Base-by-base conservation (phyloP, 2,113 vertebrate species). In the Lonchura striata region DNA sequence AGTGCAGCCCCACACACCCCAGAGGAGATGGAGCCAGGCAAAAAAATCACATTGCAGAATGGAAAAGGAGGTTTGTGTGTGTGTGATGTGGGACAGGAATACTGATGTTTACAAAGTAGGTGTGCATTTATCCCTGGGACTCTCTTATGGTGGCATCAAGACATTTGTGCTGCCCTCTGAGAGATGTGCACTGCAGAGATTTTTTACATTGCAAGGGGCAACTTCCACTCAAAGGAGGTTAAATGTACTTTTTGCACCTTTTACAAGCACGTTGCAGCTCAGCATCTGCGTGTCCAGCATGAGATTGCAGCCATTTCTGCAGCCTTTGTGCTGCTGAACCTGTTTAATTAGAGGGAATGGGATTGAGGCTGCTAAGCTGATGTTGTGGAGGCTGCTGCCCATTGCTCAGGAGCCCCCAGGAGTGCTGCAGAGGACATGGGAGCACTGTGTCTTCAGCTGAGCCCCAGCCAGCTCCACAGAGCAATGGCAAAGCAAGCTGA, bases 261-360 rank as follows among this genome's bases (percentile, higher is more conserved):
- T 39, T n/a, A 11, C 56, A 82, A 77, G 44, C n/a, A 57, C 0
- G 17, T 20, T 85, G 72, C 79, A 75, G 75, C 82, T 92, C 92
- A 87, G 88, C 90, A 94, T 86, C 94, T 96, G 93, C 4, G 44
- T 89, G 78, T 94, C 95, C 88, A 90, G 96, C 76, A 87, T 94
- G 96, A 95, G 93, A 92, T 53, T n/a, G 41, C 90, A 96, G 97
- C 80, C 74, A 75, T 94, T 23, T 79, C 93, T 94, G 91, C 94
- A 96, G 66, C 46, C 95, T 95, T 77, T 75, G 80, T 94, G 94
- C 39, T 49, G 79, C 94, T 49, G 69, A 89, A 94, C 59, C 91
- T 90, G 47, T 97, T 97, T 97, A 97, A 98, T 98, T 97, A 97
- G 97, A 63, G 9, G 15, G 80, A 94, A 95, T 66, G 90, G 95